Percentiles rank a stretch among this genome's conserved stretches.
These are phyloP conservation scores for Heliconius ismenius DNA, from an alignment of 2,888 invertebrate genomes.

Conservation along the genomic window DNA sequence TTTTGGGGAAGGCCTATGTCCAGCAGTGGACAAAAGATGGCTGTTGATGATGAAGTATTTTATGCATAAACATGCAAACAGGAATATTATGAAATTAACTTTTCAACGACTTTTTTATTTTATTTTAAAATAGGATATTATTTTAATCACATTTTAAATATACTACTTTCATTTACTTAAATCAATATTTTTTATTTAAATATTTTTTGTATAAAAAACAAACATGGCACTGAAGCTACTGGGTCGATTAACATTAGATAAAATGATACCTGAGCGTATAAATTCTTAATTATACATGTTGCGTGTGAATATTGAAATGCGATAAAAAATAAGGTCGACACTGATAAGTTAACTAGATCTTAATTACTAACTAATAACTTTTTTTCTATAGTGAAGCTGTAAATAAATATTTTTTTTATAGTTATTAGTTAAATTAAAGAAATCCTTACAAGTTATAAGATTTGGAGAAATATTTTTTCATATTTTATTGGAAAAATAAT, in stretches of 20 bases:
- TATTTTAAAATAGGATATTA: no score
- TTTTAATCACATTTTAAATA: no score
- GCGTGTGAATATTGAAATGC: constrained; percentile 18
- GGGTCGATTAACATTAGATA: neutral
- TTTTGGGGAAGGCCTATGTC: no score
- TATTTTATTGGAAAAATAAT: neutral
- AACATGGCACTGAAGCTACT: no score
- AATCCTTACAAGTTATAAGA: neutral
- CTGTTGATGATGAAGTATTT: no score
- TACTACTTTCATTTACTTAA: no score
- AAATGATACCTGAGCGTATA: neutral
- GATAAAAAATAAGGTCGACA: constrained; percentile 37
- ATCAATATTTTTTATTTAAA: no score
- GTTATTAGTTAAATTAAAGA: neutral
- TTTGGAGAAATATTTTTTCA: neutral
- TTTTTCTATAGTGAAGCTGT: neutral
- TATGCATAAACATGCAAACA: no score
- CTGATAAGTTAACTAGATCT: constrained; percentile 27
- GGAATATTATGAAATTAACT: no score
- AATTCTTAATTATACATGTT: neutral
- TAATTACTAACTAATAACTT: neutral
- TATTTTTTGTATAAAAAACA: no score
- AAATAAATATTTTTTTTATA: constrained; percentile 1
- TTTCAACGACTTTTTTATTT: no score
- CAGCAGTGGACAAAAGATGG: no score